A percentile compares a stretch with the other conserved stretches of the same genome.
Conservation (phyloP, 2,888 invertebrate species). For the Sialis lutaria region DNA sequence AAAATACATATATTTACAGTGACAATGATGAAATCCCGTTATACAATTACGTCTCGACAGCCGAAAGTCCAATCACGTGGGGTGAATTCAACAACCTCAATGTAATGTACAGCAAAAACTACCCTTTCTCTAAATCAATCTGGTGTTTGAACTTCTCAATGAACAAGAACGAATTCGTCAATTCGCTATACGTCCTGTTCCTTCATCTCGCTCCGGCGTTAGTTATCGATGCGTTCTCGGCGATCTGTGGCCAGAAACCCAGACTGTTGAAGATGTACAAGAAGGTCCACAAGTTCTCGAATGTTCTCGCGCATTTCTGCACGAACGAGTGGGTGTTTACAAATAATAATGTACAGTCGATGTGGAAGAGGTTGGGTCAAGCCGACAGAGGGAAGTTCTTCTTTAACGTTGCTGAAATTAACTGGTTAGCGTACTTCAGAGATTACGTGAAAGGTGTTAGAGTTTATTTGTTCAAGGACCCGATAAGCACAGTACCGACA, state of each 20-base stretch:
- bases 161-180: conserved; percentile 19
- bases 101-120: conserved; percentile 28
- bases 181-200: conserved; percentile 28
- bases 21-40: conserved; percentile 28
- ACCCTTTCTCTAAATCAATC: conserved; percentile 33
- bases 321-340: conserved; percentile 54
- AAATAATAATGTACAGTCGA: conserved; percentile 38
- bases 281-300: conserved; percentile 62
- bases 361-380: conserved; percentile 34
- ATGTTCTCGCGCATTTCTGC: conserved; percentile 57
- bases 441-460: conserved; percentile 57
- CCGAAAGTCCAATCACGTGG: conserved; percentile 69
- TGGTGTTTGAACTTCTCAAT: conserved; percentile 24
- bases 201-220: conserved; percentile 45
- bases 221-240: conserved; percentile 32
- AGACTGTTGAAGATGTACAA: conserved; percentile 56
- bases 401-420: conserved; percentile 50
- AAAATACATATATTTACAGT: conserved; percentile 2
- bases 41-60: conserved; percentile 75
- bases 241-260: conserved; percentile 25
- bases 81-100: conserved; percentile 38
- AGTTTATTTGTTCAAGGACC: conserved; percentile 60
- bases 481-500: conserved; percentile 30
- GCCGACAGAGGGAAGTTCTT: conserved; percentile 41
- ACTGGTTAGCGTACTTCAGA: conserved; percentile 56